Base-by-base conservation (phyloP, 92 coral and sea anemone genomes). In the Metridium senile region DNA sequence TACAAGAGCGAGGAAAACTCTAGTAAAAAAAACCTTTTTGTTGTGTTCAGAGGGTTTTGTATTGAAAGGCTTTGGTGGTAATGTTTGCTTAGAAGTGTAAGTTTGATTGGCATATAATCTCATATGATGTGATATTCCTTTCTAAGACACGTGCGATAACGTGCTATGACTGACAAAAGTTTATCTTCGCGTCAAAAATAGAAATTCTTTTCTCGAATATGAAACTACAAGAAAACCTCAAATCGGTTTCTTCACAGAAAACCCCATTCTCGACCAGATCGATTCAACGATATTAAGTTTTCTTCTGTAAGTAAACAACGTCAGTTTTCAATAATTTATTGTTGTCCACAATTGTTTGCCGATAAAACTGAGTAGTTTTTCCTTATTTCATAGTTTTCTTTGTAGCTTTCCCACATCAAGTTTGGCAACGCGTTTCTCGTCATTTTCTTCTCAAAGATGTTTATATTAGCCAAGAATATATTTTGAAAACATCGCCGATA, bases 81-180 rank as follows among this genome's bases (percentile, higher is more conserved):
- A 27, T 33, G 57, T 73, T 73, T 73, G 68, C 64, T 73, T 73
- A 9, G 23, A 58, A 25, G 78, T 73, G 78, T 34, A 33, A 73
- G 52, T 32, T 73, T 58, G 78, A 73, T 73, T 73, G 78, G 35
- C 78, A 58, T 57, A 73, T 58, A 21, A 47, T 32, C 22, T 47
- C 16, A 57, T 58, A 73, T 73, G 78, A 58, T 62, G 56, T 73
- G 49, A 58, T 58, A 73, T 17, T 26, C 27, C 11, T 58, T 56
- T 9, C n/a, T 18, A 26, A 33, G 78, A 73, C 78, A 73, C 78
- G 78, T 73, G 78, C 78, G 54, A 57, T 20, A 72, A 73, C 67
- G 33, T 73, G 78, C 19, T 25, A 34, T 19, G 4, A 13, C 25
- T 54, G 21, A 58, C 78, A 73, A 73, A 58, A 22, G 67, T 73